These are phyloP conservation scores for Natator depressus DNA, from an alignment of 2,113 vertebrate species.

Conservation along the genomic window DNA sequence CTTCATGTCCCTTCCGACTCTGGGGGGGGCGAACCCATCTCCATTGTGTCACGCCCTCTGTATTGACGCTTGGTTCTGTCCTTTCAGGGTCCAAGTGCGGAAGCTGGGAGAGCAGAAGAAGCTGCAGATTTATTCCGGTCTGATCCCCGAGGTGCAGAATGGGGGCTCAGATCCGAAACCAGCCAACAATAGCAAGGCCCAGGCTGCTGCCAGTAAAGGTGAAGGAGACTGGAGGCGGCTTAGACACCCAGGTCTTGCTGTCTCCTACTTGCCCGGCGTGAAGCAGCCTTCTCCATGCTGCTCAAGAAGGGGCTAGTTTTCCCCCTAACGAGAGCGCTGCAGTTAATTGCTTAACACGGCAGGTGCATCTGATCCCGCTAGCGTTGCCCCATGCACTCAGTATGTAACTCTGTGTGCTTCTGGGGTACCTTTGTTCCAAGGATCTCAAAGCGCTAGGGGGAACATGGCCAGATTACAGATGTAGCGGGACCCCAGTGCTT, in stretches of 20 bases:
- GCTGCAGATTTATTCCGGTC: conserved; percentile 33
- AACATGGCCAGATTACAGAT: neutral
- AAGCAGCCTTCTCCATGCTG: neutral
- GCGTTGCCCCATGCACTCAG: neutral
- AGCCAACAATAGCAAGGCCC: neutral
- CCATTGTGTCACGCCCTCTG: neutral
- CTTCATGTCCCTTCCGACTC: neutral
- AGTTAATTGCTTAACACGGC: neutral
- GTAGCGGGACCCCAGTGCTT: neutral
- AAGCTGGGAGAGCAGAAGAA: conserved; percentile 73
- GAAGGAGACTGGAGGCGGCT: neutral
- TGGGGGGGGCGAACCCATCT: neutral
- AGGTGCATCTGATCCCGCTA: too few relatives aligned
- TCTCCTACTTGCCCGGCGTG: too few relatives aligned
- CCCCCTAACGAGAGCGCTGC: neutral
- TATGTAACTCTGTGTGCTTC: neutral
- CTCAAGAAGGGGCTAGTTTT: neutral
- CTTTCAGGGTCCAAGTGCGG: conserved; percentile 68
- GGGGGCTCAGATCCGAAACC: neutral
- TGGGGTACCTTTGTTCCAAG: neutral
- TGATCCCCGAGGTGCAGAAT: neutral
- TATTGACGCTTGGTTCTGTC: neutral
- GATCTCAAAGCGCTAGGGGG: neutral
- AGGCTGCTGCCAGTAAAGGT: neutral
- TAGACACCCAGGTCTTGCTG: neutral